A percentile compares a stretch with the other conserved stretches of the same genome.
phyloP scores from a whole-genome alignment of 2,113 vertebrate genomes.

The Hiodon tergisus region DNA sequence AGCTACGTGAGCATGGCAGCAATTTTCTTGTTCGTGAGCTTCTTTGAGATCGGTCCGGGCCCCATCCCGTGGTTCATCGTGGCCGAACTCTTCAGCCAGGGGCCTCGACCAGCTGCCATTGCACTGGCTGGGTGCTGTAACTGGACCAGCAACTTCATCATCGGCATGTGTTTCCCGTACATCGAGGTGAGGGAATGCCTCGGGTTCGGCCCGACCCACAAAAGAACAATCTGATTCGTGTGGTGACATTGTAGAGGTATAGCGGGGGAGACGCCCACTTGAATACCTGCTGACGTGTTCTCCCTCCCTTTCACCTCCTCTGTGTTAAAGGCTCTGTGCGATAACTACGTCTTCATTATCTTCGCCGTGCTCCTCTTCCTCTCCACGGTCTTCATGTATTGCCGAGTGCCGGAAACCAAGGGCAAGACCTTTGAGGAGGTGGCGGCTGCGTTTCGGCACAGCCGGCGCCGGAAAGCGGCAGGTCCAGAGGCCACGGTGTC shows the following conservation, averaged over 20 bases:
- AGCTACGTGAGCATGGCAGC: conserved; percentile 84
- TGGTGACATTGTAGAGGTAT: too few species aligned
- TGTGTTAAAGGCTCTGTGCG: conserved; percentile 64
- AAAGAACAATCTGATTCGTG: not conserved
- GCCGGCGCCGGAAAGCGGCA: conserved; percentile 25
- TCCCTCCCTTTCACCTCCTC: not conserved
- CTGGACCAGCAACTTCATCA: conserved; percentile 89
- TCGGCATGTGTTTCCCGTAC: conserved; percentile 89
- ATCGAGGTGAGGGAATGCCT: conserved; percentile 65
- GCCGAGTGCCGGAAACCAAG: conserved; percentile 90
- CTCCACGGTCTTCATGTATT: conserved; percentile 74
- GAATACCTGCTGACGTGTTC: not conserved
- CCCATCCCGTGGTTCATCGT: conserved; percentile 98
- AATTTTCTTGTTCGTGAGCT: conserved; percentile 89
- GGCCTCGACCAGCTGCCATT: conserved; percentile 84
- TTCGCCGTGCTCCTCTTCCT: conserved; percentile 73
- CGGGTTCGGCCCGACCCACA: not conserved
- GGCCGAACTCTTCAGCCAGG: conserved; percentile 94
- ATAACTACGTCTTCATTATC: conserved; percentile 75
- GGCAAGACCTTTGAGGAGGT: conserved; percentile 91
- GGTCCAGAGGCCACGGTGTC: conserved; percentile 23
- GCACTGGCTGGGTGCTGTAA: conserved; percentile 84
- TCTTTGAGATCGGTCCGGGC: conserved; percentile 93
- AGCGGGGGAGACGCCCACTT: too few species aligned
- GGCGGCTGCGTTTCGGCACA: conserved; percentile 71